phyloP scores from a whole-genome alignment of 2,888 invertebrate species.

The Lasioglossum vierecki region DNA sequence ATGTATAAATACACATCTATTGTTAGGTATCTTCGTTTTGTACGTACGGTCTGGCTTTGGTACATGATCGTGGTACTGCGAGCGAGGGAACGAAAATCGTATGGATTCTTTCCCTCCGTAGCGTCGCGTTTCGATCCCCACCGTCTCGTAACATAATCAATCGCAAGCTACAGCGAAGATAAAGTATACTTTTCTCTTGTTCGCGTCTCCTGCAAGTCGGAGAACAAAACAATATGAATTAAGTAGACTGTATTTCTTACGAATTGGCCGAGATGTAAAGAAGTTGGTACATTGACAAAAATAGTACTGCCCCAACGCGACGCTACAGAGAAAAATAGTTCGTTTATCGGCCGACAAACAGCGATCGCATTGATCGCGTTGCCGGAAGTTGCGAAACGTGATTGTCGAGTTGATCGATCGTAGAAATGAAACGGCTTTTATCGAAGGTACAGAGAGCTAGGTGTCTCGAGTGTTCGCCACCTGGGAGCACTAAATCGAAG shows the following conservation, averaged over 20 bases:
- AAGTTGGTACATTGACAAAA: neutral
- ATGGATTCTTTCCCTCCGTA: neutral
- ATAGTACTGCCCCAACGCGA: neutral
- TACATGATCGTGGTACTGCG: slow-evolving; percentile 40
- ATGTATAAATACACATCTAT: slow-evolving; percentile 49
- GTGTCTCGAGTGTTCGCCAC: neutral
- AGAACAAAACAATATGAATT: neutral
- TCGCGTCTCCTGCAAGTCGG: neutral
- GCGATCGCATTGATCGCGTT: neutral
- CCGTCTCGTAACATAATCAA: neutral
- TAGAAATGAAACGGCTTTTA: slow-evolving; percentile 2
- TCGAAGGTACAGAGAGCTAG: neutral
- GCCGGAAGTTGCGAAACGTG: slow-evolving; percentile 8
- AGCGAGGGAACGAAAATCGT: slow-evolving; percentile 29
- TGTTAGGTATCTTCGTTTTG: slow-evolving; percentile 54
- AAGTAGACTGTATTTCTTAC: neutral
- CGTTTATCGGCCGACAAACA: slow-evolving; percentile 5
- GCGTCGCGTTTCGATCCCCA: neutral
- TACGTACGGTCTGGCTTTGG: slow-evolving; percentile 65
- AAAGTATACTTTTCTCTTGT: neutral
- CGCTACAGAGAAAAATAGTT: neutral
- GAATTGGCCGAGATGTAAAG: neutral
- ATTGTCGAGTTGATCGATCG: slow-evolving; percentile 29
- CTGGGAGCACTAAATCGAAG: neutral
- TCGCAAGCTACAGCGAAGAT: neutral